phyloP scores from a whole-genome alignment of 2,888 invertebrate genomes.

The Loripinus fragilis region DNA sequence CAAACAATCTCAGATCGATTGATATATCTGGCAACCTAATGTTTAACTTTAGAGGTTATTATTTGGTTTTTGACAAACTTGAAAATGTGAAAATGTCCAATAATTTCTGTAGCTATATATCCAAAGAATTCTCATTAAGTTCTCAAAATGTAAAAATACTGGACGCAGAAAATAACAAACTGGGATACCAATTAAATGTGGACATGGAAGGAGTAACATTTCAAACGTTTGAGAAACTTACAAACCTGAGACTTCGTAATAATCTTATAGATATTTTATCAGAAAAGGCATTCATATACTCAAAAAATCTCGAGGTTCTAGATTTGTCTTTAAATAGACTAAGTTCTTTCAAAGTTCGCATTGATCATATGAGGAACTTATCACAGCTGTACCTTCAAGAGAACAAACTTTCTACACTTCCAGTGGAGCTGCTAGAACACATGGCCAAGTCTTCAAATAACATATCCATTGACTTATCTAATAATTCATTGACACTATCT shows the following conservation, averaged over 20 bases:
- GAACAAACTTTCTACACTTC: neutral
- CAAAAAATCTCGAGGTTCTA: neutral
- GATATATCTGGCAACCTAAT: neutral
- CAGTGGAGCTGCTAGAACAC: neutral
- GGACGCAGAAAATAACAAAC: neutral
- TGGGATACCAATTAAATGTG: neutral
- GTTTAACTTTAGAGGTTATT: neutral
- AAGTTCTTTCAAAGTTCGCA: neutral
- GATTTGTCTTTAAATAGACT: neutral
- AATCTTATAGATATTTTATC: neutral
- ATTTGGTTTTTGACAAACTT: neutral
- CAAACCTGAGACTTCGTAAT: neutral
- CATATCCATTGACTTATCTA: constrained; percentile 25
- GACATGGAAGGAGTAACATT: neutral
- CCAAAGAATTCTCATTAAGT: neutral
- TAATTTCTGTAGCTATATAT: neutral
- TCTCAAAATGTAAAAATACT: neutral
- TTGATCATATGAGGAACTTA: neutral
- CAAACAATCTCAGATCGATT: neutral
- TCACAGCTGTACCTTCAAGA: neutral
- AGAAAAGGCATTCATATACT: neutral
- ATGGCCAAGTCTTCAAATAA: constrained; percentile 8
- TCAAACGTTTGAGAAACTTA: neutral
- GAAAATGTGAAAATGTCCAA: neutral
- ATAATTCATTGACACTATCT: constrained; percentile 24